Conservation (phyloP, 2,888 invertebrate species). For the Diploptera punctata region DNA sequence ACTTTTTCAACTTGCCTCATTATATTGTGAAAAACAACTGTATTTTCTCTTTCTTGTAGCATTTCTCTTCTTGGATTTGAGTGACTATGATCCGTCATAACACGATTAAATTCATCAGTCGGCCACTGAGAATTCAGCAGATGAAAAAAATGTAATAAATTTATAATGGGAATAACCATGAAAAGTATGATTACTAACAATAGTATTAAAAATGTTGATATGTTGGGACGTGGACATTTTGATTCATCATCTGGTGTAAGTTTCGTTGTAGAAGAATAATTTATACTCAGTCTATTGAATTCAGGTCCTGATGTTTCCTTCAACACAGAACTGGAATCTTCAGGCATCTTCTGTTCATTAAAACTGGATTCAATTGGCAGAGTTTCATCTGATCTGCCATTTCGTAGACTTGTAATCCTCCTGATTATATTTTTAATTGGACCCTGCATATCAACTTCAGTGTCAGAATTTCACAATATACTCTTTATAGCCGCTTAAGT, state of each 20-base stretch:
- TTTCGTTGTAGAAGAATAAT: slow-evolving; percentile 46
- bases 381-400: slow-evolving; percentile 10
- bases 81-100: slow-evolving; percentile 36
- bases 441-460: slow-evolving; percentile 19
- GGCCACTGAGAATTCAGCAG: slow-evolving; percentile 49
- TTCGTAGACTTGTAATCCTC: slow-evolving; percentile 14
- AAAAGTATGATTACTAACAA: slow-evolving; percentile 54
- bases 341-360: slow-evolving; percentile 19
- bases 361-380: slow-evolving; percentile 15
- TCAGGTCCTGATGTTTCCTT: slow-evolving; percentile 32
- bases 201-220: slow-evolving; percentile 51
- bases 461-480: too few relatives aligned
- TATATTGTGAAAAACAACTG: slow-evolving; percentile 15
- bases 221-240: slow-evolving; percentile 51
- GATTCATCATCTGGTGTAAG: slow-evolving; percentile 37
- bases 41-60: slow-evolving; percentile 10
- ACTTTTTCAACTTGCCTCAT: slow-evolving; percentile 21
- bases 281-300: slow-evolving; percentile 31
- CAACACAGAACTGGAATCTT: slow-evolving; percentile 13
- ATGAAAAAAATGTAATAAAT: slow-evolving; percentile 55
- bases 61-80: slow-evolving; percentile 33
- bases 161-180: slow-evolving; percentile 54
- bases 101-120: slow-evolving; percentile 35
- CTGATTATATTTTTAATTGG: slow-evolving; percentile 32
- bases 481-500: too few relatives aligned